Conservation (phyloP, 2,113 vertebrate genomes). For the Tringa solitaria region DNA sequence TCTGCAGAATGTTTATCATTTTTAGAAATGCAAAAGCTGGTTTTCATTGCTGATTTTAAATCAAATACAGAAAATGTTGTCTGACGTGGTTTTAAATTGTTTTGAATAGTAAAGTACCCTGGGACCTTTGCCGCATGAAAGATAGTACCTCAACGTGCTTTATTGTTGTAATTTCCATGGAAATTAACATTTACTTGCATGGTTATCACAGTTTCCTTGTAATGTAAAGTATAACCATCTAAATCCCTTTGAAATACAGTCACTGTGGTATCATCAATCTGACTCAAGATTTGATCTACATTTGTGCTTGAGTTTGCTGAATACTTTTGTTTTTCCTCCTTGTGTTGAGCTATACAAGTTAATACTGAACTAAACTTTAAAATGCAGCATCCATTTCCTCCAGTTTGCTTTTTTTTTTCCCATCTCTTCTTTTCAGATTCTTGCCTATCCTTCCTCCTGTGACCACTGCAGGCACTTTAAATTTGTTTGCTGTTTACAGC, state of each 20-base stretch:
- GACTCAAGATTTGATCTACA: neutral
- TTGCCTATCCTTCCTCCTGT: neutral
- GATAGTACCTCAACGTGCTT: constrained; percentile 41
- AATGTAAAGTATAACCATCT: neutral
- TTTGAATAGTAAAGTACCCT: constrained; percentile 44
- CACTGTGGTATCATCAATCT: neutral
- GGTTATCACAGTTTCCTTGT: constrained; percentile 19
- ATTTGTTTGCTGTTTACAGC: neutral
- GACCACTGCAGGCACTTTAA: neutral
- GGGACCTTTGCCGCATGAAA: constrained; percentile 27
- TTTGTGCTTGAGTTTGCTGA: neutral
- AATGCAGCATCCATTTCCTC: neutral
- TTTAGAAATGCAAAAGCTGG: neutral
- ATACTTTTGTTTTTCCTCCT: neutral
- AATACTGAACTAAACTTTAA: neutral
- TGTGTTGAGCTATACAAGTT: neutral
- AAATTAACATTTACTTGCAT: constrained; percentile 51
- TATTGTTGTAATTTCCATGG: constrained; percentile 65
- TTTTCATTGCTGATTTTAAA: constrained; percentile 37
- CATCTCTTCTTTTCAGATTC: neutral
- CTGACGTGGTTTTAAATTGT: constrained; percentile 24
- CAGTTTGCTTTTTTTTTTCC: neutral
- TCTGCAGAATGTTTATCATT: neutral
- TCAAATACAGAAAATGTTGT: constrained; percentile 1
- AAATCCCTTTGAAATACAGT: constrained; percentile 32